Percentiles rank a stretch among this genome's conserved stretches.
phyloP scores from a whole-genome alignment of 2,888 invertebrate species.

The Adelphocoris suturalis region DNA sequence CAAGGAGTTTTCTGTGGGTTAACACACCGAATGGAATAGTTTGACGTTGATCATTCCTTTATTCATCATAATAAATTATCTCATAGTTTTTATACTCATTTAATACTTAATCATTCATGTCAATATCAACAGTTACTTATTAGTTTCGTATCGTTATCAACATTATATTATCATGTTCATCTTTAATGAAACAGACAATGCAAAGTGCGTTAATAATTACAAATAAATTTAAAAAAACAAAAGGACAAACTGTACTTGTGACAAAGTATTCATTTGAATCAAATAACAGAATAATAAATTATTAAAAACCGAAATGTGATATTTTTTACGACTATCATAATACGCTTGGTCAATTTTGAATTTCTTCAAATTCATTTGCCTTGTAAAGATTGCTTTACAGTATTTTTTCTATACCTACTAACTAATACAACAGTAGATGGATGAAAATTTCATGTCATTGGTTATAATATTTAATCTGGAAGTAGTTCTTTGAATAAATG shows the following conservation, averaged over 20 bases:
- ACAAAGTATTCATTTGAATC: slow-evolving; percentile 23
- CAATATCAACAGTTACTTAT: neutral
- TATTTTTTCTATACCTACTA: slow-evolving; percentile 67
- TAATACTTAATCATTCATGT: neutral
- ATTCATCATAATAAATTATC: slow-evolving; percentile 3
- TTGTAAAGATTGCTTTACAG: slow-evolving; percentile 68
- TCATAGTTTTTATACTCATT: neutral
- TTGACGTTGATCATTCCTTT: slow-evolving; percentile 53
- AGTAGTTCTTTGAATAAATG: slow-evolving; percentile 70
- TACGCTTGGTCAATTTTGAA: slow-evolving; percentile 74
- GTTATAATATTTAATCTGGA: slow-evolving; percentile 67
- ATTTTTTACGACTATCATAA: slow-evolving; percentile 73
- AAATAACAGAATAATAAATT: slow-evolving; percentile 51
- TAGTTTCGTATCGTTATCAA: neutral
- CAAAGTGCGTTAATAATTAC: slow-evolving; percentile 5
- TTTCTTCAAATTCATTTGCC: slow-evolving; percentile 62
- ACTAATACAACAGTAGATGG: slow-evolving; percentile 44
- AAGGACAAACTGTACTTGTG: neutral
- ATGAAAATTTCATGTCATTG: slow-evolving; percentile 71
- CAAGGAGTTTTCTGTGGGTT: slow-evolving; percentile 57
- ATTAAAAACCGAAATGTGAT: slow-evolving; percentile 72
- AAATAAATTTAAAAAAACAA: slow-evolving; percentile 11
- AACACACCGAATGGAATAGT: slow-evolving; percentile 63
- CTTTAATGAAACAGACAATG: neutral
- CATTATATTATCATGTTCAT: neutral